Base-by-base conservation (phyloP, 2,888 invertebrate genomes). In the Troides aeacus region DNA sequence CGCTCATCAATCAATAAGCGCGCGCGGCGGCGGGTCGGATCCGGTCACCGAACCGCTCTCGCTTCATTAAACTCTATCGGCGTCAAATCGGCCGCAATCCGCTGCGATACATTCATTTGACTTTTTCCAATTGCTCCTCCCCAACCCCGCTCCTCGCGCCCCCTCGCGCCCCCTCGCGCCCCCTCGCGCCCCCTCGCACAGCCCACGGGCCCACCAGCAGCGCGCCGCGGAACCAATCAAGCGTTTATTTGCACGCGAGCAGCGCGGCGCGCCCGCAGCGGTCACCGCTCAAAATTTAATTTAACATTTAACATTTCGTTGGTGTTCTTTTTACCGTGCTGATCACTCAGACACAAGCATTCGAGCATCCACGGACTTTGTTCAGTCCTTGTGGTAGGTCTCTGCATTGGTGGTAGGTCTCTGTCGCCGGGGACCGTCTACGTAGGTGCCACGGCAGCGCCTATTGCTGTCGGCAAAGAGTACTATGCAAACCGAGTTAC, bases 161-260 rank as follows among this genome's bases (percentile, higher is more conserved):
- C 75, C 15, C 4, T n/a, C n/a, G n/a, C 36, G 8, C 10, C 39
- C 8, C 39, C 39, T 10, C 39, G 1, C 39, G 17, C 6, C 60
- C 60, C 36, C 67, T 7, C 67, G 46, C 46, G 62, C 39, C 21
- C 21, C 21, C 21, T 21, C 21, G 1, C 39, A 10, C 21, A 21
- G 30, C 30, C 4, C 30, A 30, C 30, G 30, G 21, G 46, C 39
- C 64, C 65, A 50, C 21, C 69, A 50, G 65, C 71, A 72, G 78
- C 78, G 80, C 81, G 79, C 77, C 74, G 77, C 75, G 77, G 85
- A 84, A 86, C 84, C 85, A 88, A 87, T 87, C 87, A 84, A 78
- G 81, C 86, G 84, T 81, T 83, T 86, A 86, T 88, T 89, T 88
- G 88, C 84, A 77, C 81, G 79, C 76, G 74, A 71, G 84, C 81